Evolutionary conservation across 2,888 invertebrate genomes (phyloP).

Genomic region (Limnephilus auricula): DNA sequence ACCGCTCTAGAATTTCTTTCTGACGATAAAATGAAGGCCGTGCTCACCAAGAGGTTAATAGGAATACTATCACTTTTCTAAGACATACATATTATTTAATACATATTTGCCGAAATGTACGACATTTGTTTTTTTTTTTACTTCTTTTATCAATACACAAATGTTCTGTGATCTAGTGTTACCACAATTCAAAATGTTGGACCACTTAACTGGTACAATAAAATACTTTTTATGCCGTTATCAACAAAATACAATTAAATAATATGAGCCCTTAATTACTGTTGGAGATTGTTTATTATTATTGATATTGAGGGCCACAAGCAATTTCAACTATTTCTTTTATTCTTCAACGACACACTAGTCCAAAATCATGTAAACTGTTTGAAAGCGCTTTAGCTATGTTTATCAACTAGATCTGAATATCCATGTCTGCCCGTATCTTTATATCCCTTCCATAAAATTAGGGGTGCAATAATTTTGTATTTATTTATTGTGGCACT

Average conservation of each 20-base stretch:
- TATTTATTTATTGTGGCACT: background rate
- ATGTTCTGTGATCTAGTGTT: slow-evolving; percentile 45
- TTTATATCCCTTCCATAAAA: background rate
- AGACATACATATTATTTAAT: background rate
- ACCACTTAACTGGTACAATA: slow-evolving; percentile 4
- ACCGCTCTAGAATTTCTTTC: background rate
- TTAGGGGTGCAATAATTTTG: background rate
- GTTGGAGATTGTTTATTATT: background rate
- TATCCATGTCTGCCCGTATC: background rate
- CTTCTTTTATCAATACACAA: background rate
- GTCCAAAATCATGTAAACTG: no score
- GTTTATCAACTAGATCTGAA: background rate
- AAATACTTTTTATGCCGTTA: background rate
- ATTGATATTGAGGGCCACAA: background rate
- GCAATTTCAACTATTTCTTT: background rate
- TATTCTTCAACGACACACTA: background rate
- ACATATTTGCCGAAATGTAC: background rate
- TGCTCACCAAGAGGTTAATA: background rate
- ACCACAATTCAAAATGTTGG: background rate
- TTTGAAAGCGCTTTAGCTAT: no score
- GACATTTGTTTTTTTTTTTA: background rate
- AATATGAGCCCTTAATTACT: background rate
- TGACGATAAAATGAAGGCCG: background rate
- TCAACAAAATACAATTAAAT: slow-evolving; percentile 6
- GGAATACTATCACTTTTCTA: background rate